Evolutionary conservation across 2,113 vertebrate species (phyloP), one percentile per base, ranked within the genome.

Genomic region (Otolemur garnettii): DNA sequence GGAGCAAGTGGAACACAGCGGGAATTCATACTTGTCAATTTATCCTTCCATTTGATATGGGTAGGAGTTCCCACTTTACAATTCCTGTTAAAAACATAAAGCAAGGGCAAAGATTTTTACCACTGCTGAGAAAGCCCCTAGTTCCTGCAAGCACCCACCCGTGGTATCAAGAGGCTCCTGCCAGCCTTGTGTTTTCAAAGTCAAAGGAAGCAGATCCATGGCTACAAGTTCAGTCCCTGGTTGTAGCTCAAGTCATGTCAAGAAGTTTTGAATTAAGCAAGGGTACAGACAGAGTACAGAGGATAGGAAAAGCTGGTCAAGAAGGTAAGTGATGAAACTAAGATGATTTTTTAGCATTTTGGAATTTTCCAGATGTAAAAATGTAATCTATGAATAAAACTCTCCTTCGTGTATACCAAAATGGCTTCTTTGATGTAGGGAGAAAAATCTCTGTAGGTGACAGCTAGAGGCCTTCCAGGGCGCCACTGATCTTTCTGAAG

Each of bases 281-380:
- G 62, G 79, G 19, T 75, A 24, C 19, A 50, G 50, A 19, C 62
- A 69, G 15, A 85, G 30, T 22, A 15, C 17, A 71, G 26, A 71
- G 38, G 50, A 64, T 21, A 78, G 71, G 7, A 81, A 87, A 96
- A n/a, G 28, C 21, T 45, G 14, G 2, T 50, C 35, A 89, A 75
- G 75, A 71, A 79, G 38, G 42, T 30, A 79, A 95, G 68, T 4
- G 22, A 85, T 64, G 33, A 88, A 22, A 86, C 57, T 72, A 35
- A 92, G 78, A 83, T 9, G 7, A 22, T 59, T 82, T 96, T 77
- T 24, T 85, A 68, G 69, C 30, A 72, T 92, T 86, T 66, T 66
- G 85, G 35, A 59, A 64, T 93, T 93, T 93, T 94, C 64, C 87
- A 87, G 86, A 57, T 80, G 53, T 57, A 59, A 93, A 90, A 72